Evolutionary conservation across 2,113 vertebrate species (phyloP).

Genomic region (Cnemophilus loriae): DNA sequence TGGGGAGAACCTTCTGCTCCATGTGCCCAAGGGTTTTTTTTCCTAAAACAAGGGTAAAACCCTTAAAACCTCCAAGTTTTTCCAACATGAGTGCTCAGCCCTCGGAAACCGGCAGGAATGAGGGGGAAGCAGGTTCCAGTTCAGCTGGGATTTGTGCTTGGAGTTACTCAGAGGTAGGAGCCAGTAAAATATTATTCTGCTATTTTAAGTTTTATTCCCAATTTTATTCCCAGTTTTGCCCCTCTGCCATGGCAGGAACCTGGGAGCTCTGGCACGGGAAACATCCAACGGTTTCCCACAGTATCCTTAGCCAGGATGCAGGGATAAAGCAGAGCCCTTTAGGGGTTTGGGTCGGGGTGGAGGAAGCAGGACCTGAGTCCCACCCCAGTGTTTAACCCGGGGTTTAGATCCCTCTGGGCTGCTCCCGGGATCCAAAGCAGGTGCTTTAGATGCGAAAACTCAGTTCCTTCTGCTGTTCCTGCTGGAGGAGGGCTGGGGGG

Average conservation of each 20-base stretch:
- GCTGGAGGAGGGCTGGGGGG: not conserved
- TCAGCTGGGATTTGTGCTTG: not conserved
- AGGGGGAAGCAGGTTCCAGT: not conserved
- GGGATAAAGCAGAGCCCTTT: not conserved
- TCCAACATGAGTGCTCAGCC: accelerated
- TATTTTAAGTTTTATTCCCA: not conserved
- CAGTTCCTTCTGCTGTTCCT: accelerated
- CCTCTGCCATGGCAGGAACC: not conserved
- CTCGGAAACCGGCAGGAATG: accelerated
- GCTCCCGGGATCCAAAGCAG: accelerated
- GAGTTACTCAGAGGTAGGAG: not conserved
- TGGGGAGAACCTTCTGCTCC: too few species aligned
- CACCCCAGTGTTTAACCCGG: accelerated
- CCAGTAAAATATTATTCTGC: not conserved
- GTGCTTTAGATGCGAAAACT: accelerated
- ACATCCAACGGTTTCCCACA: not conserved
- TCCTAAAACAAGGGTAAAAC: not conserved
- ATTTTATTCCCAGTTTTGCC: accelerated
- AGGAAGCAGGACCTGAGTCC: not conserved
- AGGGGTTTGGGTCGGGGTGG: not conserved
- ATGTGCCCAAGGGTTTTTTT: accelerated
- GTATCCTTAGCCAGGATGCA: accelerated
- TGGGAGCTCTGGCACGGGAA: not conserved
- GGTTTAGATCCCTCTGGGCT: not conserved
- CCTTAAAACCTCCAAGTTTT: not conserved